A percentile compares a stretch with the other conserved stretches of the same genome.
These are phyloP conservation scores for Pristionchus japonicus DNA, from an alignment of 2,888 invertebrate species.

Conservation along the genomic window DNA sequence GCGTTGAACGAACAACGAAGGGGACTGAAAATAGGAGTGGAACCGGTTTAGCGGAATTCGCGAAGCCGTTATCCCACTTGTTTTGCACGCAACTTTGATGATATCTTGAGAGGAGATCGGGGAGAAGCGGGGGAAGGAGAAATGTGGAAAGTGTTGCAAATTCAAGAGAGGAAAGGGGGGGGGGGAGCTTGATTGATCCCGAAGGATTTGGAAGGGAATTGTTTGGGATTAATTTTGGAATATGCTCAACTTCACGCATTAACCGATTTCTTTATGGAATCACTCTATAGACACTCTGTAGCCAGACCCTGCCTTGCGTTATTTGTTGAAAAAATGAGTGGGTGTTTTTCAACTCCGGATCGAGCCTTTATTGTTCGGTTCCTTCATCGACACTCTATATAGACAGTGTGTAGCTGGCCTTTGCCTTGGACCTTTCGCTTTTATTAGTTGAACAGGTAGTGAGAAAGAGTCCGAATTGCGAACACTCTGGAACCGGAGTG, in stretches of 20 bases:
- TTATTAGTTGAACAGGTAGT: conserved; percentile 1
- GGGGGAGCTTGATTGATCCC: neutral
- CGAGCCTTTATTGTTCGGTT: neutral
- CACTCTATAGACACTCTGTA: neutral
- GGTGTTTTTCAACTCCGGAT: neutral
- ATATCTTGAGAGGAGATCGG: neutral
- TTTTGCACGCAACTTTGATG: neutral
- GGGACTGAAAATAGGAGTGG: neutral
- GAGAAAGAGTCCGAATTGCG: neutral
- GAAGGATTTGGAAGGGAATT: neutral
- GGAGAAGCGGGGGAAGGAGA: neutral
- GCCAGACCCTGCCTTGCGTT: neutral
- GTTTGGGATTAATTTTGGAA: neutral
- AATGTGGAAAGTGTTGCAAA: neutral
- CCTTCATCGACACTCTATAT: neutral
- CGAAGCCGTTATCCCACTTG: neutral
- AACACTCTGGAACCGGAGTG: conserved; percentile 28
- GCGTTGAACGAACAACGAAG: neutral
- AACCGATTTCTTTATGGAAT: neutral
- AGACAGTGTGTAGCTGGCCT: neutral
- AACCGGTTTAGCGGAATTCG: conserved; percentile 20
- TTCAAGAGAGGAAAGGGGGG: neutral
- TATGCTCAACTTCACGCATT: neutral
- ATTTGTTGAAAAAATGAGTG: too few relatives aligned
- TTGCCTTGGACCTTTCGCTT: neutral